These are phyloP conservation scores for Oppia nitens DNA, from an alignment of 1,140 invertebrate species.

Conservation along the genomic window DNA sequence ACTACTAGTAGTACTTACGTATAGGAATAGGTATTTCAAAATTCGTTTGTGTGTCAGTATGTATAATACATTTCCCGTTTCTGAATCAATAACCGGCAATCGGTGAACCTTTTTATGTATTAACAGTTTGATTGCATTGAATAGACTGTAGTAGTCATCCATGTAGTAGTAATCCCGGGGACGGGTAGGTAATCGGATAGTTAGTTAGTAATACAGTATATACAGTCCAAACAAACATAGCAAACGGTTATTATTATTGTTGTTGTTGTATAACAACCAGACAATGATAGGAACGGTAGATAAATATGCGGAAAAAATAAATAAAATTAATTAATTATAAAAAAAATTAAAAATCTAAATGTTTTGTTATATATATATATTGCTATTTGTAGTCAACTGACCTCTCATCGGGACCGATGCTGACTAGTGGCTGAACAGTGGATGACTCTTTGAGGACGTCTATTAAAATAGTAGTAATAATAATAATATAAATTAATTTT, in stretches of 20 bases:
- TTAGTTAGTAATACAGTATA: neutral
- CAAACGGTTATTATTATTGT: too few relatives aligned
- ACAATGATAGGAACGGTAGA: too few relatives aligned
- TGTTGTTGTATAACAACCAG: too few relatives aligned
- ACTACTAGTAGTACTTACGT: conserved; percentile 53
- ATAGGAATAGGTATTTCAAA: conserved; percentile 91
- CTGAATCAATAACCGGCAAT: conserved; percentile 84
- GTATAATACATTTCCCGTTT: conserved; percentile 91
- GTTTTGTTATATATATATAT: neutral
- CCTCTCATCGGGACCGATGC: conserved; percentile 61
- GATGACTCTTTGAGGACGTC: conserved; percentile 62
- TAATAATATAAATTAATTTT: too few relatives aligned
- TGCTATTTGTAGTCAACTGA: conserved; percentile 6
- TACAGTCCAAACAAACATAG: neutral
- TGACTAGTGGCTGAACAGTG: conserved; percentile 63
- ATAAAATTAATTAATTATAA: too few relatives aligned
- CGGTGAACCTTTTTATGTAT: conserved; percentile 90
- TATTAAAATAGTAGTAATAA: too few relatives aligned
- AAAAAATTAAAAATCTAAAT: too few relatives aligned
- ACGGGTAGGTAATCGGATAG: neutral
- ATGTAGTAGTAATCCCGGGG: neutral
- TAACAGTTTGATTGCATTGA: conserved; percentile 77
- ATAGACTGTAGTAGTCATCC: too few relatives aligned
- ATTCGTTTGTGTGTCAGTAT: conserved; percentile 98
- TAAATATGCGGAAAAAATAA: too few relatives aligned